Evolutionary conservation across 2,888 invertebrate genomes (phyloP).

Genomic region (Griposia aprilina): DNA sequence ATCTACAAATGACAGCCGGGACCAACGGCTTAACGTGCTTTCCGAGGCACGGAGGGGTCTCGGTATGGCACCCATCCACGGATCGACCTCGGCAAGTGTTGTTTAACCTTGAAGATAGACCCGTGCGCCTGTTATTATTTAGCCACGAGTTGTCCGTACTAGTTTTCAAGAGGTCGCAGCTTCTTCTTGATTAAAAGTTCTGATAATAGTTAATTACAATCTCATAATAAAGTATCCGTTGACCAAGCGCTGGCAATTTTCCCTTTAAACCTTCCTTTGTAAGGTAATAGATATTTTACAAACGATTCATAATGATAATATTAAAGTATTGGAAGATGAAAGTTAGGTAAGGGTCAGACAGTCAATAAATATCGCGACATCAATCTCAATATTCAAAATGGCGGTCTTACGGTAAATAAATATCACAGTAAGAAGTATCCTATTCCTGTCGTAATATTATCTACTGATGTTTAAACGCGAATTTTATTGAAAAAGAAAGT

Average conservation of each 20-base stretch:
- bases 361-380: neutral
- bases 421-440: neutral
- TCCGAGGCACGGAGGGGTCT: neutral
- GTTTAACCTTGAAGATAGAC: neutral
- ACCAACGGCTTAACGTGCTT: neutral
- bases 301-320: neutral
- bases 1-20: neutral
- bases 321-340: neutral
- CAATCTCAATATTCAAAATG: neutral
- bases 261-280: neutral
- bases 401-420: neutral
- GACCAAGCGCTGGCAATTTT: neutral
- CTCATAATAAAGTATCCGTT: neutral
- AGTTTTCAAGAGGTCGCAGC: neutral
- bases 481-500: neutral
- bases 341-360: neutral
- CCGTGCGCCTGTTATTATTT: neutral
- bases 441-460: neutral
- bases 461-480: neutral
- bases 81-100: neutral
- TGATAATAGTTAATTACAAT: neutral
- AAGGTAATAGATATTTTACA: neutral
- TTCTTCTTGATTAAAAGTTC: neutral
- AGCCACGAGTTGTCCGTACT: neutral
- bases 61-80: neutral